These are phyloP conservation scores for Scophthalmus maximus DNA, from an alignment of 2,113 vertebrate genomes.

Conservation along the genomic window DNA sequence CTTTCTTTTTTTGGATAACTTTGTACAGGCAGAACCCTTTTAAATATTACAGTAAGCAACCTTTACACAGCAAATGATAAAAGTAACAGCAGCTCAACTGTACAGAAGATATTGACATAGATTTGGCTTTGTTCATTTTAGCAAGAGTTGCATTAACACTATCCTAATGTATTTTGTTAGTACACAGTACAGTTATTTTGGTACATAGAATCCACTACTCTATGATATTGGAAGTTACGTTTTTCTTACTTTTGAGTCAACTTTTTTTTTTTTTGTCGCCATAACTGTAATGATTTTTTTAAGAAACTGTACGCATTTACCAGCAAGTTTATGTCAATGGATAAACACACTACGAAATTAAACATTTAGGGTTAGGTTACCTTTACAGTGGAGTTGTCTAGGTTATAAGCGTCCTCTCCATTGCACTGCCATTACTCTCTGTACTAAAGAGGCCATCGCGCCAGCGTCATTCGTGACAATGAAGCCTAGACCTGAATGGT, in stretches of 20 bases:
- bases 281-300: constrained; percentile 78
- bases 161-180: constrained; percentile 81
- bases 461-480: constrained; percentile 89
- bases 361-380: constrained; percentile 98
- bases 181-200: constrained; percentile 81
- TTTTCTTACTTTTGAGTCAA: constrained; percentile 77
- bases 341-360: constrained; percentile 92
- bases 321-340: constrained; percentile 87
- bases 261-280: constrained; percentile 76
- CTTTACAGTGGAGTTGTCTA: constrained; percentile 96
- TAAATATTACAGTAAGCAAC: constrained; percentile 75
- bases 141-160: constrained; percentile 86
- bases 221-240: constrained; percentile 77
- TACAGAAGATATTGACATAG: constrained; percentile 78
- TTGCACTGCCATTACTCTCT: constrained; percentile 95
- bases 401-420: constrained; percentile 96
- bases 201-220: constrained; percentile 79
- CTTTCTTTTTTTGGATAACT: constrained; percentile 58
- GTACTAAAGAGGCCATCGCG: constrained; percentile 94
- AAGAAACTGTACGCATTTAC: constrained; percentile 85
- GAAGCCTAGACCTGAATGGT: constrained; percentile 95
- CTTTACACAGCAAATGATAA: constrained; percentile 82
- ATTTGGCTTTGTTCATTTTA: constrained; percentile 82
- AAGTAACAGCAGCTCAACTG: constrained; percentile 81
- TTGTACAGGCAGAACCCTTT: constrained; percentile 68